Evolutionary conservation across 2,888 invertebrate species (phyloP).

Genomic region (Creontiades dilutus): DNA sequence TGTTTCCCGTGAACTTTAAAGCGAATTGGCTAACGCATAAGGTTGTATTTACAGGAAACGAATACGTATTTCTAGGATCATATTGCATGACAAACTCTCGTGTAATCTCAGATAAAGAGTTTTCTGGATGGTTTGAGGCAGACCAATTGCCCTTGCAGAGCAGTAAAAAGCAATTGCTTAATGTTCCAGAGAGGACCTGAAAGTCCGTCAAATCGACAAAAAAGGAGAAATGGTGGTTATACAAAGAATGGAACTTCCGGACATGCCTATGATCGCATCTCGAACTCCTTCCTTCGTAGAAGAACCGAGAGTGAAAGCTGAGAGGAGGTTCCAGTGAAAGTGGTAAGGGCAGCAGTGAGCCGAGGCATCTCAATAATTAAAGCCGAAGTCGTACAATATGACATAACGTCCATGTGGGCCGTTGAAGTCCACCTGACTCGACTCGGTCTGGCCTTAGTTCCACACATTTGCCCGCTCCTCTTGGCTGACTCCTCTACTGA

Average conservation of each 20-base stretch:
- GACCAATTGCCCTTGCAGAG: background rate
- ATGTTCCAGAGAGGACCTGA: background rate
- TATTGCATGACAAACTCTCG: too few relatives aligned
- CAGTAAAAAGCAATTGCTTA: background rate
- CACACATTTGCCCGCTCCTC: background rate
- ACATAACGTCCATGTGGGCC: conserved; percentile 38
- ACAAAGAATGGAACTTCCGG: background rate
- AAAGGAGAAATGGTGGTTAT: conserved; percentile 1
- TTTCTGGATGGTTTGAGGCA: background rate
- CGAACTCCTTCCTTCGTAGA: background rate
- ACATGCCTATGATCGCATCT: background rate
- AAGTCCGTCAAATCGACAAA: background rate
- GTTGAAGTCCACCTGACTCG: background rate
- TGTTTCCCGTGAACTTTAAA: too few relatives aligned
- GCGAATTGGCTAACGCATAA: too few relatives aligned
- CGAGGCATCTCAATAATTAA: conserved; percentile 16
- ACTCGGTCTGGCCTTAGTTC: background rate
- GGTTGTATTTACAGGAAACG: too few relatives aligned
- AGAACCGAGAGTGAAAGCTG: conserved; percentile 45
- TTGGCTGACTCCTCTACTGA: background rate
- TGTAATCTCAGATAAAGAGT: too few relatives aligned
- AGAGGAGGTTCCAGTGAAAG: conserved; percentile 33
- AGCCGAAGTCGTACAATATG: conserved; percentile 42
- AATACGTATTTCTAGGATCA: too few relatives aligned
- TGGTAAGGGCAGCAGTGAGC: background rate